phyloP scores from a whole-genome alignment of 2,113 vertebrate species.

The Gymnorhina tibicen region DNA sequence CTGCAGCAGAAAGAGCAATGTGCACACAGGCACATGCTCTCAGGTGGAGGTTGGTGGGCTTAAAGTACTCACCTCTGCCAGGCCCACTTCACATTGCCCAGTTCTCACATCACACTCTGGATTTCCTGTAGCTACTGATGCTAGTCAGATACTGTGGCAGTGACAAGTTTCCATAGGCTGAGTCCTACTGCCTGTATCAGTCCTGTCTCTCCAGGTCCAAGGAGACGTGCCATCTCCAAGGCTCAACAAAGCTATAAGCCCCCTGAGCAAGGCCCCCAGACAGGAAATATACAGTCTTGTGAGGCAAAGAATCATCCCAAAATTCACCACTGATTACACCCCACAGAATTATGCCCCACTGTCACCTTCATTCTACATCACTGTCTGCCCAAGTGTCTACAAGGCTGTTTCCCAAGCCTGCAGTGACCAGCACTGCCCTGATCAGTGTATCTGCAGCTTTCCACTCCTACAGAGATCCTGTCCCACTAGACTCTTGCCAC shows the following conservation, averaged over 20 bases:
- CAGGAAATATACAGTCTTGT: neutral
- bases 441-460: neutral
- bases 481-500: neutral
- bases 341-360: neutral
- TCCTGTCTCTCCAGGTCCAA: neutral
- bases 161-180: neutral
- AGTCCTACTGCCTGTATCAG: neutral
- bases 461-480: neutral
- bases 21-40: neutral
- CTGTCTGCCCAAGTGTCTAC: accelerated
- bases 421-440: neutral
- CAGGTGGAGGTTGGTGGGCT: neutral
- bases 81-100: neutral
- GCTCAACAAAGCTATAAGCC: neutral
- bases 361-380: neutral
- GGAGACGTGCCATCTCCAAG: neutral
- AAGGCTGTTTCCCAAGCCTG: neutral
- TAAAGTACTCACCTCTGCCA: neutral
- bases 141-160: neutral
- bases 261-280: neutral
- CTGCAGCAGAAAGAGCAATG: neutral
- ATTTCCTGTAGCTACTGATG: neutral
- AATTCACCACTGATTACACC: neutral
- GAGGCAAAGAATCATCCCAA: neutral
- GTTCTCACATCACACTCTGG: neutral